These are phyloP conservation scores for Podotricha telesiphe DNA, from an alignment of 2,888 invertebrate genomes.

Conservation along the genomic window DNA sequence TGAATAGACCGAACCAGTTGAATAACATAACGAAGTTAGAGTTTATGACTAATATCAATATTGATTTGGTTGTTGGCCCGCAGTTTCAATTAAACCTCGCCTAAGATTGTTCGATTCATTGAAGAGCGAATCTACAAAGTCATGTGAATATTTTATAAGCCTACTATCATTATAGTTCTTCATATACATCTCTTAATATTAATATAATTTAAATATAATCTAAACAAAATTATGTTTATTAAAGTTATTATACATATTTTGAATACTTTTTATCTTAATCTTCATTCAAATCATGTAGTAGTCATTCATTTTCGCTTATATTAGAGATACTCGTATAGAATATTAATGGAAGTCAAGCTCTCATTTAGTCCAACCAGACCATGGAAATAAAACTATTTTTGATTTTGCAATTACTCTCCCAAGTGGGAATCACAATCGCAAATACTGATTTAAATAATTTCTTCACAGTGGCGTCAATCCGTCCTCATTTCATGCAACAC, in stretches of 20 bases:
- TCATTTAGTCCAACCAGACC: too few relatives aligned
- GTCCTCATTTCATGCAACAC: slow-evolving; percentile 32
- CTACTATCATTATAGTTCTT: not conserved
- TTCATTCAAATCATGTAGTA: too few relatives aligned
- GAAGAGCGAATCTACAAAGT: not conserved
- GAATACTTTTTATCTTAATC: too few relatives aligned
- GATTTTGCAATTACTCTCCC: not conserved
- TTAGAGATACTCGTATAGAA: too few relatives aligned
- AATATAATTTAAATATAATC: too few relatives aligned
- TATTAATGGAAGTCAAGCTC: too few relatives aligned
- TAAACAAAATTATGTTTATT: too few relatives aligned
- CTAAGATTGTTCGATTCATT: slow-evolving; percentile 12
- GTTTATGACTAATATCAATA: slow-evolving; percentile 31
- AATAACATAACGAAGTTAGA: slow-evolving; percentile 28
- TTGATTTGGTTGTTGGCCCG: slow-evolving; percentile 30
- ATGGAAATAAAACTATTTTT: not conserved
- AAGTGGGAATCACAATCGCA: not conserved
- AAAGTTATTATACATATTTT: too few relatives aligned
- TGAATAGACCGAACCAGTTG: slow-evolving; percentile 21
- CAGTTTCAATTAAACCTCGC: slow-evolving; percentile 55
- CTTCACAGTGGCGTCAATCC: not conserved
- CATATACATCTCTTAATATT: too few relatives aligned
- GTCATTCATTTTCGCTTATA: too few relatives aligned
- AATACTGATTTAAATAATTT: not conserved
- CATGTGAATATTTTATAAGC: not conserved